These are phyloP conservation scores for Pygocentrus nattereri DNA, from an alignment of 2,797 vertebrate genomes.

Conservation along the genomic window DNA sequence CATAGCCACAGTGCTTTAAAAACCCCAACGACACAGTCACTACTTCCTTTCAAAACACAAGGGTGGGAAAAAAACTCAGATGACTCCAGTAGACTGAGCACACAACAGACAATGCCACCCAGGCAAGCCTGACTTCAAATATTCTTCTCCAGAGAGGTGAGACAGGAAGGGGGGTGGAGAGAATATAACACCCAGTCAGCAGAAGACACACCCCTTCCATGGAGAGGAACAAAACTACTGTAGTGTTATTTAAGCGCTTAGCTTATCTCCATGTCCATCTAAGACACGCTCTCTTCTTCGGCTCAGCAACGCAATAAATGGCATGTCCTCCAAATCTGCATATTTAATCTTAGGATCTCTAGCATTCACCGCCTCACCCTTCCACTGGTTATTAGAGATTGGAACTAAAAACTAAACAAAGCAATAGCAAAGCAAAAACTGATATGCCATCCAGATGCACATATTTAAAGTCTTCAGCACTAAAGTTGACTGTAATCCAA, in stretches of 20 bases:
- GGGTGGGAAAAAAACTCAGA: background rate
- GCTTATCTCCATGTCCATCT: constrained; percentile 4
- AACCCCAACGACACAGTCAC: background rate
- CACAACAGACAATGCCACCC: constrained; percentile 24
- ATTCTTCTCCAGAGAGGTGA: background rate
- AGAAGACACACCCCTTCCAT: constrained; percentile 16
- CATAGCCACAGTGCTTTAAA: background rate
- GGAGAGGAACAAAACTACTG: background rate
- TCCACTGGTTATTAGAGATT: background rate
- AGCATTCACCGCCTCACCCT: background rate
- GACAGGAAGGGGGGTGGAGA: constrained; percentile 25
- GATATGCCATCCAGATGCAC: background rate
- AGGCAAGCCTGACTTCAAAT: constrained; percentile 1
- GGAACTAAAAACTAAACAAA: background rate
- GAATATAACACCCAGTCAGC: constrained; percentile 14
- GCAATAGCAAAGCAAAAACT: background rate
- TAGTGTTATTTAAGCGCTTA: background rate
- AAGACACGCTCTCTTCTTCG: background rate
- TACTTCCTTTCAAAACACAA: background rate
- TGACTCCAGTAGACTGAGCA: background rate
- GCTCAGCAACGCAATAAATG: background rate
- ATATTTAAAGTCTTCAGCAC: background rate
- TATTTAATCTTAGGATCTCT: background rate
- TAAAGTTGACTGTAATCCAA: background rate
- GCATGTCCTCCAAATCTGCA: background rate